Conservation (phyloP, 2,888 invertebrate genomes). For the Melieria omissa region DNA sequence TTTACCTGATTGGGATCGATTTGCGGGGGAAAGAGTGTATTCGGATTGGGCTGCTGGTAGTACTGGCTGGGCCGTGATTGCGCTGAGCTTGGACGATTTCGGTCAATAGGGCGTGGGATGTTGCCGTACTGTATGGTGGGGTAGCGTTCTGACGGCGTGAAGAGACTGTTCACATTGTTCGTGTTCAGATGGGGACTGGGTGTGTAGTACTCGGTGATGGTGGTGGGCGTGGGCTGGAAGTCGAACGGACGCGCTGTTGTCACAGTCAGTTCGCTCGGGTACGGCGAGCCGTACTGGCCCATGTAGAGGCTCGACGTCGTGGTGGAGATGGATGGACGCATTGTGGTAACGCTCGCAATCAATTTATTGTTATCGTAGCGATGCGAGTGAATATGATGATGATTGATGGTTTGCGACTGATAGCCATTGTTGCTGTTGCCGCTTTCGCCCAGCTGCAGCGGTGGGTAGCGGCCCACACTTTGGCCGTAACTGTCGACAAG, state of each 20-base stretch:
- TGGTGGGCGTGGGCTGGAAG: slow-evolving; percentile 52
- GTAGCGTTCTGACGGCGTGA: slow-evolving; percentile 55
- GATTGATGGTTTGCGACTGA: slow-evolving; percentile 21
- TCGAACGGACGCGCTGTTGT: slow-evolving; percentile 48
- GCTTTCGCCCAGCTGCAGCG: slow-evolving; percentile 39
- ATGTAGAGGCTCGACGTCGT: slow-evolving; percentile 47
- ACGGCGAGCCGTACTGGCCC: slow-evolving; percentile 50
- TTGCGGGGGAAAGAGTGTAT: slow-evolving; percentile 50
- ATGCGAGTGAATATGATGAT: slow-evolving; percentile 24
- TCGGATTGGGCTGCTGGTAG: slow-evolving; percentile 18
- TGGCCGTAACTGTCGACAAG: slow-evolving; percentile 62
- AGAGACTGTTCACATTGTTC: slow-evolving; percentile 59
- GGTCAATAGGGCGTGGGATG: slow-evolving; percentile 48
- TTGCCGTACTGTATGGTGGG: slow-evolving; percentile 49
- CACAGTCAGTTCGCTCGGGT: slow-evolving; percentile 47
- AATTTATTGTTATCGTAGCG: slow-evolving; percentile 45
- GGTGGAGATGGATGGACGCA: slow-evolving; percentile 47
- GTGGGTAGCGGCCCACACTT: slow-evolving; percentile 54
- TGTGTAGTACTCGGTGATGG: slow-evolving; percentile 57
- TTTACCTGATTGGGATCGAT: slow-evolving; percentile 54
- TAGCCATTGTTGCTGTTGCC: slow-evolving; percentile 37
- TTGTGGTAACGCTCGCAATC: slow-evolving; percentile 51
- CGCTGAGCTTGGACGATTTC: slow-evolving; percentile 28
- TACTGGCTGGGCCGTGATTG: neutral
- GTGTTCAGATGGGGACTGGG: slow-evolving; percentile 62